These are phyloP conservation scores for Notolepis coatsorum DNA, from an alignment of 2,797 vertebrate genomes.

Conservation along the genomic window DNA sequence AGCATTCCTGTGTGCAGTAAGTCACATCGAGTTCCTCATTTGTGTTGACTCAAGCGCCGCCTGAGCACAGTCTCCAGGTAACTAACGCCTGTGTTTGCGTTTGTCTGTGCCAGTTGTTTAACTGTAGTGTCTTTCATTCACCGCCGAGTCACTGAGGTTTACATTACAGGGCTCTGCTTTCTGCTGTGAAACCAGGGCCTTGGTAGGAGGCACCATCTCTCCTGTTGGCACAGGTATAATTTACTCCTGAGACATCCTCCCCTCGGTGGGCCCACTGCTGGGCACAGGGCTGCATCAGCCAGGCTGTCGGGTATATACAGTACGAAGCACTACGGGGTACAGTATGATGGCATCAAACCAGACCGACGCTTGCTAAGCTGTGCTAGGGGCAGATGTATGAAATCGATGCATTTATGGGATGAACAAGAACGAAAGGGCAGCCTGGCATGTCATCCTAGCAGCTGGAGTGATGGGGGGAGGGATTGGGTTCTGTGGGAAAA, in stretches of 20 bases:
- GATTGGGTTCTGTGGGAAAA: constrained; percentile 22
- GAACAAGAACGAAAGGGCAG: not conserved
- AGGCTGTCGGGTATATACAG: no score
- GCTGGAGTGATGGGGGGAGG: constrained; percentile 20
- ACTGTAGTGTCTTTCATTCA: constrained; percentile 32
- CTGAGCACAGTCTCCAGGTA: constrained; percentile 30
- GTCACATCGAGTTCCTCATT: no score
- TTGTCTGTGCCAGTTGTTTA: constrained; percentile 44
- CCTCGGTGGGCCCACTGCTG: no score
- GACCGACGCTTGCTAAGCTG: constrained; percentile 2
- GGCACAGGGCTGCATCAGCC: no score
- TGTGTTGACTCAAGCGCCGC: not conserved
- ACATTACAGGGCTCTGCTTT: constrained; percentile 47
- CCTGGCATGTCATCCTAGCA: not conserved
- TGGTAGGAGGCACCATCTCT: no score
- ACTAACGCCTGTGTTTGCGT: constrained; percentile 37
- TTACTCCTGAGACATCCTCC: no score
- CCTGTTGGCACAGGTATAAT: no score
- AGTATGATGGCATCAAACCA: no score
- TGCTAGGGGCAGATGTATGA: constrained; percentile 1
- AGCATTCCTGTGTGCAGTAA: no score
- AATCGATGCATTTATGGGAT: constrained; percentile 4
- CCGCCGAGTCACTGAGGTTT: constrained; percentile 29
- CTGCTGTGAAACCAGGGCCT: constrained; percentile 13
- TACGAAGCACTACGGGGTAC: no score